phyloP scores from a whole-genome alignment of 2,113 vertebrate species.

The Thalassarche chlororhynchos region DNA sequence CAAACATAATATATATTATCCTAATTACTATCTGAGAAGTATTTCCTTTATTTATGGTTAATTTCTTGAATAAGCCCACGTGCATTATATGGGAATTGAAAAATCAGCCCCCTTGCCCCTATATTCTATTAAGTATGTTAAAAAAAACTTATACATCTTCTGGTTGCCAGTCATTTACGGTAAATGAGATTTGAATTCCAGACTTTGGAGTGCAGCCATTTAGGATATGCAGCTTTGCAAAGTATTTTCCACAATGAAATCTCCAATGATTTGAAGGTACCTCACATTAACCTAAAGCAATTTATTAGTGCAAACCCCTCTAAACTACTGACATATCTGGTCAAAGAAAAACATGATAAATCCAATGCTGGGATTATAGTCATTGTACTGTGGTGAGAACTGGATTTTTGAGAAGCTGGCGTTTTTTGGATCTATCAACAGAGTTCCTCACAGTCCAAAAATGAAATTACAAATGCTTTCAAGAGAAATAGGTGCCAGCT shows the following conservation, averaged over 20 bases:
- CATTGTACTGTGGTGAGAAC: neutral
- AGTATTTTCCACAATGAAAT: slow-evolving; percentile 27
- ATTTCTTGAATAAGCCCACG: neutral
- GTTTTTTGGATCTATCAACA: neutral
- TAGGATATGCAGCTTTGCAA: slow-evolving; percentile 10
- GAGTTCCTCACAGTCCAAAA: neutral
- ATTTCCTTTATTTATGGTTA: neutral
- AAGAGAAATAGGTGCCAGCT: neutral
- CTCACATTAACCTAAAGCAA: slow-evolving; percentile 5
- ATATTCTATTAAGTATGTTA: neutral
- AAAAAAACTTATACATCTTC: neutral
- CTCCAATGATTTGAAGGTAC: neutral
- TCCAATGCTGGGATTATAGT: neutral
- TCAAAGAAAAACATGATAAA: neutral
- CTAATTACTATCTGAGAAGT: neutral
- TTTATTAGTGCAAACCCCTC: slow-evolving; percentile 1
- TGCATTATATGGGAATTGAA: neutral
- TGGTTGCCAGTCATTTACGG: neutral
- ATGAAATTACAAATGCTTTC: neutral
- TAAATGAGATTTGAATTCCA: slow-evolving; percentile 39
- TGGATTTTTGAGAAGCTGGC: neutral
- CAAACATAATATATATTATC: neutral
- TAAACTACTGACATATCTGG: neutral
- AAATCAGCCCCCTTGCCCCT: neutral
- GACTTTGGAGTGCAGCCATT: slow-evolving; percentile 28